Evolutionary conservation across 2,113 vertebrate species (phyloP).

Genomic region (Cavia aperea): DNA sequence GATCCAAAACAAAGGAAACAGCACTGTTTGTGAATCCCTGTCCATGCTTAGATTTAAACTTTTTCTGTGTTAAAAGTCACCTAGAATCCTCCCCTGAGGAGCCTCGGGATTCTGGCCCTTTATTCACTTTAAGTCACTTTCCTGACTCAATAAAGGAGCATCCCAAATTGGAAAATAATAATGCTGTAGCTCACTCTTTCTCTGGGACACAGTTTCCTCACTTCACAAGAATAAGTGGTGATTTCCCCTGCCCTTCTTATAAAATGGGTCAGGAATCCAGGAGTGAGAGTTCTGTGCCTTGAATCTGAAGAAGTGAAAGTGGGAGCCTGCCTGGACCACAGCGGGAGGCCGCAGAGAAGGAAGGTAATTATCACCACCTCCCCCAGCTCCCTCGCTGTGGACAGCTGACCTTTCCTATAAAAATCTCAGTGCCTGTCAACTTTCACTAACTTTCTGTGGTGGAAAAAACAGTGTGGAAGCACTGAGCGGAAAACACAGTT

Average conservation of each 20-base stretch:
- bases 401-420: background rate
- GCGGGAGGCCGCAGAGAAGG: no score
- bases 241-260: no score
- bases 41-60: background rate
- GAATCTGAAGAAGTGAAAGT: background rate
- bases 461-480: background rate
- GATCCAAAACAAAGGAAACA: background rate
- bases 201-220: background rate
- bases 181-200: rapidly evolving
- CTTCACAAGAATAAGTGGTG: background rate
- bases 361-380: background rate
- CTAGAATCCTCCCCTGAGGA: background rate
- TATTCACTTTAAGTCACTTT: background rate
- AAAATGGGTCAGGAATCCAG: background rate
- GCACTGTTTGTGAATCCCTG: background rate
- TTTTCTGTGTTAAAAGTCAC: background rate
- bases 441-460: background rate
- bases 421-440: background rate
- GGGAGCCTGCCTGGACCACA: rapidly evolving
- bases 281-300: background rate
- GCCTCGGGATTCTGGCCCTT: rapidly evolving
- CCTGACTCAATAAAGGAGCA: background rate
- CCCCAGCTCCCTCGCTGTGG: background rate
- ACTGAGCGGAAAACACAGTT: background rate
- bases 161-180: background rate